Evolutionary conservation across 2,888 invertebrate genomes (phyloP).

Genomic region (Camptogramma bilineatum): DNA sequence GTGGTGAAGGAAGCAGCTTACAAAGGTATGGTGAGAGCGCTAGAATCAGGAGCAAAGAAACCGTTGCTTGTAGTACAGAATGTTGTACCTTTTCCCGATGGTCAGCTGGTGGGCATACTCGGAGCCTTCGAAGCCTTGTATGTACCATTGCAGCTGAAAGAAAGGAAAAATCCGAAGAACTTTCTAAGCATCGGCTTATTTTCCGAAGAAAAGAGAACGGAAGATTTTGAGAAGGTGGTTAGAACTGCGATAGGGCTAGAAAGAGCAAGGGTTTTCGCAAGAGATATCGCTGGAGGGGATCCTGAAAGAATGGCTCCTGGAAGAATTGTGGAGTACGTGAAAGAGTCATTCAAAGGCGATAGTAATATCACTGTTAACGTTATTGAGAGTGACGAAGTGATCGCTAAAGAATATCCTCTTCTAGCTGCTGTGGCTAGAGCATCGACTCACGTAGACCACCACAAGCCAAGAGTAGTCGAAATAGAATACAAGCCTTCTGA

Average conservation of each 20-base stretch:
- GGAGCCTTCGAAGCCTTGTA: constrained; percentile 96
- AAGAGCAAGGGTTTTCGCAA: constrained; percentile 85
- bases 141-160: constrained; percentile 91
- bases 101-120: constrained; percentile 91
- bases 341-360: constrained; percentile 84
- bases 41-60: constrained; percentile 92
- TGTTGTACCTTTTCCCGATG: constrained; percentile 88
- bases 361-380: constrained; percentile 87
- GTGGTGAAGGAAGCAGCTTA: constrained; percentile 88
- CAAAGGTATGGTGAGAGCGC: constrained; percentile 91
- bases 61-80: constrained; percentile 92
- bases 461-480: constrained; percentile 86
- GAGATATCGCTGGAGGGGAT: constrained; percentile 89
- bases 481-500: constrained; percentile 88
- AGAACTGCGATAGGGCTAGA: constrained; percentile 87
- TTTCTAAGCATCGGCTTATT: constrained; percentile 87
- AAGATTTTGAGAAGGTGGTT: constrained; percentile 84
- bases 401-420: constrained; percentile 91
- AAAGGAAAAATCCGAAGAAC: constrained; percentile 86
- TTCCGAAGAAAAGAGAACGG: constrained; percentile 83
- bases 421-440: constrained; percentile 91
- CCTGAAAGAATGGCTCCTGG: constrained; percentile 95
- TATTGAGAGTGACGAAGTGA: constrained; percentile 84
- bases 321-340: constrained; percentile 91
- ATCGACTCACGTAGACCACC: constrained; percentile 88